A percentile compares a stretch with the other conserved stretches of the same genome.
phyloP scores from a whole-genome alignment of 2,113 vertebrate species.

The Megaceryle maxima region DNA sequence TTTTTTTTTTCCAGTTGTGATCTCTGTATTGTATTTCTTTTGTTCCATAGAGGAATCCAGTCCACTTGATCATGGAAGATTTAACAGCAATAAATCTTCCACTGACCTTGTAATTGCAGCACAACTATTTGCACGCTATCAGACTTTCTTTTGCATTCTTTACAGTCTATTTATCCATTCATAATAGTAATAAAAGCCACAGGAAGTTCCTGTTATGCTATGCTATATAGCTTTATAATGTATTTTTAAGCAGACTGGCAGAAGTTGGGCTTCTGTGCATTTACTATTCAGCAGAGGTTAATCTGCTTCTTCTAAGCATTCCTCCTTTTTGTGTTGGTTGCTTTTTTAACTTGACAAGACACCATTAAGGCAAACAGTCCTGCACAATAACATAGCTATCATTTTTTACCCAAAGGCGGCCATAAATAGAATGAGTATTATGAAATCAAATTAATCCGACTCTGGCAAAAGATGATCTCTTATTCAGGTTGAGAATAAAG shows the following conservation, averaged over 20 bases:
- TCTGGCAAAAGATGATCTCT: slow-evolving; percentile 59
- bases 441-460: slow-evolving; percentile 43
- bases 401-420: slow-evolving; percentile 76
- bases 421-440: slow-evolving; percentile 60
- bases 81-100: background rate
- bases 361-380: background rate
- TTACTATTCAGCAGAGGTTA: background rate
- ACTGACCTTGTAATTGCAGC: background rate
- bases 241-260: background rate
- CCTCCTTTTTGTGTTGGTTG: background rate
- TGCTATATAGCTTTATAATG: background rate
- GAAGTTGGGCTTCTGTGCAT: background rate
- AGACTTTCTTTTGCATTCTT: background rate
- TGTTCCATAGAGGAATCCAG: background rate
- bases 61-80: background rate
- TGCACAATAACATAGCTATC: slow-evolving; percentile 7
- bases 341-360: background rate
- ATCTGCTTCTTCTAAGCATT: background rate
- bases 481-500: slow-evolving; percentile 62
- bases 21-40: background rate
- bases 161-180: background rate
- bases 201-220: background rate
- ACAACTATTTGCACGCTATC: background rate
- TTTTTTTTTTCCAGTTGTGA: background rate
- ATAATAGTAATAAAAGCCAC: background rate